Evolutionary conservation across 2,797 vertebrate genomes (phyloP).

Genomic region (Galaxias olidus): DNA sequence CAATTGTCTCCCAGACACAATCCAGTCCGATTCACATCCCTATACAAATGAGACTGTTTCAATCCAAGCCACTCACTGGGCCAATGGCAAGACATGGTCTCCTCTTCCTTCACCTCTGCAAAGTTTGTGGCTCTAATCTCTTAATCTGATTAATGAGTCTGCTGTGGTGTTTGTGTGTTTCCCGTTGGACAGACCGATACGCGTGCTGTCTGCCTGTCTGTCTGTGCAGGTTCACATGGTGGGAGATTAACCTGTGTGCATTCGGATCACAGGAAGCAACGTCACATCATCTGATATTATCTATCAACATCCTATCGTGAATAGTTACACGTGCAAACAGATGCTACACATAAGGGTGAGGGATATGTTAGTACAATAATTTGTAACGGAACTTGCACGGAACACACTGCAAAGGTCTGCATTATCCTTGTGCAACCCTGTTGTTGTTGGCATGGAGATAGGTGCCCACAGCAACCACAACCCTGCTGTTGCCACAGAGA

Average conservation of each 20-base stretch:
- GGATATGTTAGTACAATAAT: too few relatives aligned
- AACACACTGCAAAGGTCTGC: neutral
- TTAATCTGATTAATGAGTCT: constrained; percentile 75
- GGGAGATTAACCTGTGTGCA: too few relatives aligned
- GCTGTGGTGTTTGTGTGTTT: constrained; percentile 40
- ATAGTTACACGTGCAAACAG: too few relatives aligned
- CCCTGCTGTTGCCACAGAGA: constrained; percentile 41
- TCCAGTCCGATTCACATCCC: neutral
- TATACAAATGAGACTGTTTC: too few relatives aligned
- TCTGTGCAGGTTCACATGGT: neutral
- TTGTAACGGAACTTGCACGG: too few relatives aligned
- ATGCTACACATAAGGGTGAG: too few relatives aligned
- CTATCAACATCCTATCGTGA: too few relatives aligned
- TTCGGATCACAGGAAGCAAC: too few relatives aligned
- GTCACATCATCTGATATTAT: too few relatives aligned
- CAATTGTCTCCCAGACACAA: neutral
- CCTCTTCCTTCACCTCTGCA: constrained; percentile 50
- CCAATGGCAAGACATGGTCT: neutral
- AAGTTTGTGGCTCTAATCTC: constrained; percentile 64
- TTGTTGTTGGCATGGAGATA: neutral
- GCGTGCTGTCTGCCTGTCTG: neutral
- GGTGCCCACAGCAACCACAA: constrained; percentile 19
- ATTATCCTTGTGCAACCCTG: neutral
- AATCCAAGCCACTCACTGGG: too few relatives aligned
- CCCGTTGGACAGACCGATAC: neutral